Evolutionary conservation across 2,113 vertebrate species (phyloP).

Genomic region (Anoura caudifer): DNA sequence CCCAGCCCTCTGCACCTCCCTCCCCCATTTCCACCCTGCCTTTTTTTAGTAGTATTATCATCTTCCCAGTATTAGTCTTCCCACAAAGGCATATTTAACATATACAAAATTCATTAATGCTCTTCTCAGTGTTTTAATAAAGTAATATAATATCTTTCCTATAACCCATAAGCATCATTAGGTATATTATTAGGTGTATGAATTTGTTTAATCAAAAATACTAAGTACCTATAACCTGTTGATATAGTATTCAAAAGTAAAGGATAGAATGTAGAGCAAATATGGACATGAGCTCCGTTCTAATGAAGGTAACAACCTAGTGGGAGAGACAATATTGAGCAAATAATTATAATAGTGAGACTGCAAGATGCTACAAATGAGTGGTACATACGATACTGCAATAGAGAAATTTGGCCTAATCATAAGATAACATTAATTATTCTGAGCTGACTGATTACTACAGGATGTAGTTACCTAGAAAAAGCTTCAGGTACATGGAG

Average conservation of each 20-base stretch:
- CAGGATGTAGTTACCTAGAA: background rate
- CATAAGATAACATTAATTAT: background rate
- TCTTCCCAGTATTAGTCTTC: background rate
- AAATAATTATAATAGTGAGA: background rate
- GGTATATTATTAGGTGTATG: background rate
- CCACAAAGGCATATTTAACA: background rate
- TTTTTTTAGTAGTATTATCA: background rate
- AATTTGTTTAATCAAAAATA: background rate
- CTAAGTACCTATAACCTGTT: background rate
- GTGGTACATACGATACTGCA: background rate
- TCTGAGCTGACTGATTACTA: background rate
- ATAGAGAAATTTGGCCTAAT: background rate
- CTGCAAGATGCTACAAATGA: background rate
- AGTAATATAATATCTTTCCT: background rate
- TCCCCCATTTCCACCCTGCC: too few relatives aligned
- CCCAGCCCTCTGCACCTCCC: too few relatives aligned
- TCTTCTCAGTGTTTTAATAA: constrained; percentile 3
- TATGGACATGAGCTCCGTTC: background rate
- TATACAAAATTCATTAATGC: background rate
- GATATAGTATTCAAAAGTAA: background rate
- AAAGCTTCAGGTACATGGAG: background rate
- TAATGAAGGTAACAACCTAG: background rate
- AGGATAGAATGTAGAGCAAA: background rate
- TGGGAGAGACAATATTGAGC: background rate
- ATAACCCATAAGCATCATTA: background rate